These are phyloP conservation scores for Cassiopea xamachana DNA, from an alignment of 30 jellyfish, hydroid and myxozoan species.

Conservation along the genomic window DNA sequence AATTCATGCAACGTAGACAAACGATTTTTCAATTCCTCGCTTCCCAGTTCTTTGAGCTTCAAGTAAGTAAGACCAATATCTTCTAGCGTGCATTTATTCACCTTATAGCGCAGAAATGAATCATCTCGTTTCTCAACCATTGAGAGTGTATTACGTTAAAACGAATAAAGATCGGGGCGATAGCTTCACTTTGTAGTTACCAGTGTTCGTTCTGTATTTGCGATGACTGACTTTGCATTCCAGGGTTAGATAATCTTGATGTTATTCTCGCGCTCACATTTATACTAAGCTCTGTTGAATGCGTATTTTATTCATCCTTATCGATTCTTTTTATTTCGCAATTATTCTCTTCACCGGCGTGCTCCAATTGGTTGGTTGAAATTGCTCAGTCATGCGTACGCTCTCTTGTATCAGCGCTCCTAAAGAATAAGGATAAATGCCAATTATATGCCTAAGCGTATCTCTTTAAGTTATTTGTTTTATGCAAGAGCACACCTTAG, in stretches of 20 bases:
- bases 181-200: too few species aligned
- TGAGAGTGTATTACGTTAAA: not conserved
- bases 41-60: conserved; percentile 29
- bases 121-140: conserved; percentile 25
- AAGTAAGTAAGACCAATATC: conserved; percentile 35
- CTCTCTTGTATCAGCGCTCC: conserved; percentile 20
- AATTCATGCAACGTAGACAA: conserved; percentile 6
- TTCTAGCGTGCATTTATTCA: conserved; percentile 49
- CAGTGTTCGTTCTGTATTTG: too few species aligned
- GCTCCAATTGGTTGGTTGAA: conserved; percentile 20
- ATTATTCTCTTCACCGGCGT: conserved; percentile 7
- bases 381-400: conserved; percentile 9
- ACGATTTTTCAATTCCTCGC: conserved; percentile 25
- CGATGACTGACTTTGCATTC: too few species aligned
- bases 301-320: not conserved
- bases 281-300: not conserved
- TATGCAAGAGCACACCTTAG: not conserved
- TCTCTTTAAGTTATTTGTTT: not conserved
- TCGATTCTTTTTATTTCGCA: conserved; percentile 11
- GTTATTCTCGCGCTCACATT: not conserved
- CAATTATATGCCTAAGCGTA: not conserved
- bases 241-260: not conserved
- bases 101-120: not conserved
- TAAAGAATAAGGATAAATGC: not conserved
- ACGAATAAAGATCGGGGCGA: too few species aligned